Evolutionary conservation across 2,113 vertebrate genomes (phyloP).

Genomic region (Nipponia nippon): DNA sequence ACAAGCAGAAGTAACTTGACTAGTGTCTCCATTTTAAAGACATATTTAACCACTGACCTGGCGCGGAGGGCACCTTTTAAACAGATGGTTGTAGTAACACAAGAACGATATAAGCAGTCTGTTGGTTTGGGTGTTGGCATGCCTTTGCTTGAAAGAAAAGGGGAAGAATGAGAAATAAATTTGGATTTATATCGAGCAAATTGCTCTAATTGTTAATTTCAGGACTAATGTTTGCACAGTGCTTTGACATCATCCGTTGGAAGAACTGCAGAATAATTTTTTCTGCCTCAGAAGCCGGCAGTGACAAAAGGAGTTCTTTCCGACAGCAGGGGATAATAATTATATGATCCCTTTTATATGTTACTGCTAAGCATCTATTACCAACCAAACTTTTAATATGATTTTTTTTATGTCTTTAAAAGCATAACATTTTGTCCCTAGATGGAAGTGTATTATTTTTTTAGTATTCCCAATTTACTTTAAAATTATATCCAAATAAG

Average conservation of each 20-base stretch:
- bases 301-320: slow-evolving; percentile 4
- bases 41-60: neutral
- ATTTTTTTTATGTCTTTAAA: neutral
- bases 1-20: neutral
- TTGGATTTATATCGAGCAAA: neutral
- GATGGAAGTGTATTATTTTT: neutral
- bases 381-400: neutral
- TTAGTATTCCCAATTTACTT: neutral
- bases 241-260: slow-evolving; percentile 3
- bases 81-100: neutral
- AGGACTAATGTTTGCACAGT: neutral
- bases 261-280: neutral
- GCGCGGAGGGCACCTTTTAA: neutral
- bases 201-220: slow-evolving; percentile 17
- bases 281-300: neutral
- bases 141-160: neutral
- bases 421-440: neutral
- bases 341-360: neutral
- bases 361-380: neutral
- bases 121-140: neutral
- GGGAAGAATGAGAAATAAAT: neutral
- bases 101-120: neutral
- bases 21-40: neutral
- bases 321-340: neutral
- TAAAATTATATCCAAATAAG: neutral